Evolutionary conservation across 2,113 vertebrate genomes (phyloP).

Genomic region (Lasiurus cinereus): DNA sequence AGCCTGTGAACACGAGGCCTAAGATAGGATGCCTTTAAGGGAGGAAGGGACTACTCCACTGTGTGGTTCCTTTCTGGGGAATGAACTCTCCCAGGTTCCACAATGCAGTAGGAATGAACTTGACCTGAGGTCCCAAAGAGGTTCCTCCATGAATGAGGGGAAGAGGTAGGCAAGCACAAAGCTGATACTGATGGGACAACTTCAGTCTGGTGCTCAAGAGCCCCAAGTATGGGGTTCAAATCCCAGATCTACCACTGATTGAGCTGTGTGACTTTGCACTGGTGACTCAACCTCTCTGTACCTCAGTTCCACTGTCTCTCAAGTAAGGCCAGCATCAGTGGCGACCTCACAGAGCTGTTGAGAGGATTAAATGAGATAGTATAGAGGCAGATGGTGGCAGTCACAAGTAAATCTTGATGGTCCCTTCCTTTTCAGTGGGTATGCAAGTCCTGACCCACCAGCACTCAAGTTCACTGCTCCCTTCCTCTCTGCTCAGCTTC

Average conservation of each 20-base stretch:
- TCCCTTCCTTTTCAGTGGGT: neutral
- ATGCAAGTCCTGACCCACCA: neutral
- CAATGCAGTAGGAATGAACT: neutral
- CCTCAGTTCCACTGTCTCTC: neutral
- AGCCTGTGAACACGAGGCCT: neutral
- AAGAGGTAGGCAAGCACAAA: neutral
- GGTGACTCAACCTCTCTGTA: neutral
- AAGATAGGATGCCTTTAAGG: neutral
- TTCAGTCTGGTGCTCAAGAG: neutral
- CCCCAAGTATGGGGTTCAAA: neutral
- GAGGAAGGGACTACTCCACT: neutral
- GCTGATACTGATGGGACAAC: neutral
- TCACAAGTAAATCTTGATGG: neutral
- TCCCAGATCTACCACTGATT: neutral
- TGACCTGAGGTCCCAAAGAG: neutral
- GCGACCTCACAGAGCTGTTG: neutral
- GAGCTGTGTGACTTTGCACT: neutral
- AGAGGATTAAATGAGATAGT: neutral
- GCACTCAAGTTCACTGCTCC: neutral
- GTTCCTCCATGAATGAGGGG: neutral
- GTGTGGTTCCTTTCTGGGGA: neutral
- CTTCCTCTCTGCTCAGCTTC: neutral
- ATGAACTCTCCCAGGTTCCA: neutral
- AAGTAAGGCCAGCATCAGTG: neutral
- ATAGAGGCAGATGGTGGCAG: neutral